Percentiles rank a stretch among this genome's conserved stretches.
These are phyloP conservation scores for Salarias fasciatus DNA, from an alignment of 2,797 vertebrate genomes.

Conservation along the genomic window DNA sequence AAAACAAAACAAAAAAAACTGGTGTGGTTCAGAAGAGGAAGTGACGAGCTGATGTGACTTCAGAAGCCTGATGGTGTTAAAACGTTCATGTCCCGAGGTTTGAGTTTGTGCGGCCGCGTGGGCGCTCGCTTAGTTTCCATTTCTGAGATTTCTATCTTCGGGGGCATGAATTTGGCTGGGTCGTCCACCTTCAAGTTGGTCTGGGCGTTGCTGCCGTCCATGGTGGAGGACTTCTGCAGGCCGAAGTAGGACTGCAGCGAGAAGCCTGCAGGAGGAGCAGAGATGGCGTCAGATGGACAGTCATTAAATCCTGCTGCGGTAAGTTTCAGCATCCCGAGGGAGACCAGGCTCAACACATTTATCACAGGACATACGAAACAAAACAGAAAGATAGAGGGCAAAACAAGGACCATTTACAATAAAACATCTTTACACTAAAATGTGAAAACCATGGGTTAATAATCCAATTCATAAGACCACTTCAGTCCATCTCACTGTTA, in stretches of 20 bases:
- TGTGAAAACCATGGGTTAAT: no score
- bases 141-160: constrained; percentile 87
- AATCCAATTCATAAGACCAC: no score
- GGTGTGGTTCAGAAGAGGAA: constrained; percentile 27
- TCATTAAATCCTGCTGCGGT: no score
- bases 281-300: no score
- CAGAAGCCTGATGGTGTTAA: constrained; percentile 96
- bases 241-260: constrained; percentile 91
- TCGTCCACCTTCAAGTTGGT: constrained; percentile 86
- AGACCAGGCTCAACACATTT: no score
- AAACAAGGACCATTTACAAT: no score
- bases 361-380: no score
- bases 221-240: constrained; percentile 90
- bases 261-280: constrained; percentile 79
- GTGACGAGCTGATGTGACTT: constrained; percentile 38
- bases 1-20: background rate
- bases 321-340: no score
- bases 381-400: no score
- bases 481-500: background rate
- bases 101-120: constrained; percentile 88
- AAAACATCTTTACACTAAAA: no score
- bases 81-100: constrained; percentile 94
- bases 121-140: constrained; percentile 81
- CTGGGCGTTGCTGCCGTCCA: constrained; percentile 90
- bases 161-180: constrained; percentile 82